Base-by-base conservation (phyloP, 1,140 invertebrate genomes). In the Macrosteles quadrilineatus region DNA sequence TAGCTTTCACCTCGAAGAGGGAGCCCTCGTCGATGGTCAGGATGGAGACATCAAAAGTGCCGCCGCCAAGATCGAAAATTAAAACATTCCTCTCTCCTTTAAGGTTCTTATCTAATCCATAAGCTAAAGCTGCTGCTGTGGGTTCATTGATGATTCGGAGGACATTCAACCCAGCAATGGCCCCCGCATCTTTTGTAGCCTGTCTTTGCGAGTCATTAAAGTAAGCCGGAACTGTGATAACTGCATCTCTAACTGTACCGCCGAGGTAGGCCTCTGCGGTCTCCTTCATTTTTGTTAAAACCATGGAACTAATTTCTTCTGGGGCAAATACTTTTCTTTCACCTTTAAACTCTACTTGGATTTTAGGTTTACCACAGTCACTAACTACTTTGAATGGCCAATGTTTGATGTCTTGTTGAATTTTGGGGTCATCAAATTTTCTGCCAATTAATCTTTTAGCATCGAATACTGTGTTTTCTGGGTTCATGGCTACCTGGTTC, bases 101-200 rank as follows among this genome's bases (percentile, higher is more conserved):
- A 84, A 27, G 85, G 84, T 55, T 85, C 83, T 40, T 86, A 85
- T 67, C 72, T 71, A 99, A 86, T 81, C 97, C 97, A 81, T 99
- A 99, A 53, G 97, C 97, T 85, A 99, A 98, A 75, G 97, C 97
- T 73, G 97, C 97, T 73, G 97, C 97, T 70, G 97, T 98, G 40
- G 97, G 97, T 83, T 99, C 97, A 76, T 94, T 94, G 77, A 94
- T 94, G 75, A 94, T 94, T 83, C 93, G 87, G 75, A 96, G 83
- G 75, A 94, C 91, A 75, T 95, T 93, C 72, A 94, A 80, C 67
- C 87, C 88, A 74, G 92, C 89, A 82, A 95, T 94, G 76, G 89
- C 23, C 30, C 62, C 88, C 6, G 88, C n/a, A n/a, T n/a, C n/a
- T n/a, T n/a, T n/a, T n/a, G n/a, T 89, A 53, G 25, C 47, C n/a